Percentiles rank a stretch among this genome's conserved stretches.
Evolutionary conservation across 1,140 invertebrate genomes (phyloP).

Genomic region (Drosophila subpulchrella): DNA sequence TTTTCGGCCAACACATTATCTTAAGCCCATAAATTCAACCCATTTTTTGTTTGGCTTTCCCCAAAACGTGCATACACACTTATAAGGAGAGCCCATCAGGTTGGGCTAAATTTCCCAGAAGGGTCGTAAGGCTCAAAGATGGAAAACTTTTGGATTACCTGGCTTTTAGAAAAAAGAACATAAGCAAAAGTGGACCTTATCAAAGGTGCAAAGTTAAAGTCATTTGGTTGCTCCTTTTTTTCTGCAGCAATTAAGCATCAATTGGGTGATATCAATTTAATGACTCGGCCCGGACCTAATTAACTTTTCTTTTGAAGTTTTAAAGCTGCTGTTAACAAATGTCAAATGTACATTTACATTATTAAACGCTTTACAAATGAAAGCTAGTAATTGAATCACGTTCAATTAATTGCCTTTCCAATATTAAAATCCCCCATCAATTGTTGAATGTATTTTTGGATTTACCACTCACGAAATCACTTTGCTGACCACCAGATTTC

Average conservation of each 20-base stretch:
- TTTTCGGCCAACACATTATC: slow-evolving; percentile 57
- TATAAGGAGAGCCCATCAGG: slow-evolving; percentile 11
- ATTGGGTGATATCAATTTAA: slow-evolving; percentile 38
- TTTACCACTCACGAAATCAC: slow-evolving; percentile 38
- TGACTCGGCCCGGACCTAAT: slow-evolving; percentile 17
- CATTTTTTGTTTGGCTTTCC: slow-evolving; percentile 43
- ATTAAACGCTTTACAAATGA: no score
- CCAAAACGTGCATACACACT: slow-evolving; percentile 6
- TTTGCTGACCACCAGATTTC: slow-evolving; percentile 33
- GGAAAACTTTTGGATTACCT: slow-evolving; percentile 60
- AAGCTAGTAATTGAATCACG: slow-evolving; percentile 1
- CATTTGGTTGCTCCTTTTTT: slow-evolving; percentile 16
- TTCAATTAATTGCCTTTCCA: slow-evolving; percentile 1
- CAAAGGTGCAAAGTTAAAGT: slow-evolving; percentile 30
- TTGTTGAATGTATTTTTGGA: slow-evolving; percentile 12
- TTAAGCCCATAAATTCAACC: slow-evolving; percentile 74
- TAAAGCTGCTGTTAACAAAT: neutral
- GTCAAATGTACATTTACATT: no score
- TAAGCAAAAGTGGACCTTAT: slow-evolving; percentile 15
- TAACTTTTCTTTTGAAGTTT: neutral
- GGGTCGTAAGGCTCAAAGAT: slow-evolving; percentile 61
- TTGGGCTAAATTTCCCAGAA: slow-evolving; percentile 48
- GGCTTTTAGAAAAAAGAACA: neutral
- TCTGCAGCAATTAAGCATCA: slow-evolving; percentile 34
- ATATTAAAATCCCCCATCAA: slow-evolving; percentile 13